Conservation (phyloP, 2,797 vertebrate genomes). For the Sebastes kiyomatsui region DNA sequence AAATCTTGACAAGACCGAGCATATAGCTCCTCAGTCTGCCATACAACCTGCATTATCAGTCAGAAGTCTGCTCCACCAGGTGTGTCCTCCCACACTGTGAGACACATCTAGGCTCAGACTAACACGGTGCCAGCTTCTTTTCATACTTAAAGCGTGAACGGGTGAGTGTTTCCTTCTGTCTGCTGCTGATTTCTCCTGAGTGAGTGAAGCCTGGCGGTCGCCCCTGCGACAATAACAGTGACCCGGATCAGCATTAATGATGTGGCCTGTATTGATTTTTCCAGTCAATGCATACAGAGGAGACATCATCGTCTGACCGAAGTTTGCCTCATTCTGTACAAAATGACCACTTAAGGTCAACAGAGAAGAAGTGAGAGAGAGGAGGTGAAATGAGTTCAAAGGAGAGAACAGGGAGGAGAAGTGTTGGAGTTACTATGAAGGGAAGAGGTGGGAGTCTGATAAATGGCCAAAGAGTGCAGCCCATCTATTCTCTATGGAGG, state of each 20-base stretch:
- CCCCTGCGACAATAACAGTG: slow-evolving; percentile 22
- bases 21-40: not conserved
- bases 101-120: not conserved
- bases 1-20: not conserved
- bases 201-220: slow-evolving; percentile 26
- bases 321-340: not conserved
- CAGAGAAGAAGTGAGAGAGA: not conserved
- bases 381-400: not conserved
- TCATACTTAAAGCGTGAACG: not conserved
- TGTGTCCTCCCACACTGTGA: not conserved
- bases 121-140: not conserved
- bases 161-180: not conserved
- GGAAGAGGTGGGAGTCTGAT: slow-evolving; percentile 19
- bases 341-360: not conserved
- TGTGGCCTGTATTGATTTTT: slow-evolving; percentile 62
- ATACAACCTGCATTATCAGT: not conserved
- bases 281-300: slow-evolving; percentile 27
- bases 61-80: not conserved
- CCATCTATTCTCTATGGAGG: not conserved
- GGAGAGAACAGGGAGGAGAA: not conserved
- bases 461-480: slow-evolving; percentile 3
- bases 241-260: slow-evolving; percentile 57
- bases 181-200: slow-evolving; percentile 28
- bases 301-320: slow-evolving; percentile 27
- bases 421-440: not conserved